Percentiles rank a stretch among this genome's conserved stretches.
Conservation (phyloP, 2,113 vertebrate species). For the Symphodus melops region DNA sequence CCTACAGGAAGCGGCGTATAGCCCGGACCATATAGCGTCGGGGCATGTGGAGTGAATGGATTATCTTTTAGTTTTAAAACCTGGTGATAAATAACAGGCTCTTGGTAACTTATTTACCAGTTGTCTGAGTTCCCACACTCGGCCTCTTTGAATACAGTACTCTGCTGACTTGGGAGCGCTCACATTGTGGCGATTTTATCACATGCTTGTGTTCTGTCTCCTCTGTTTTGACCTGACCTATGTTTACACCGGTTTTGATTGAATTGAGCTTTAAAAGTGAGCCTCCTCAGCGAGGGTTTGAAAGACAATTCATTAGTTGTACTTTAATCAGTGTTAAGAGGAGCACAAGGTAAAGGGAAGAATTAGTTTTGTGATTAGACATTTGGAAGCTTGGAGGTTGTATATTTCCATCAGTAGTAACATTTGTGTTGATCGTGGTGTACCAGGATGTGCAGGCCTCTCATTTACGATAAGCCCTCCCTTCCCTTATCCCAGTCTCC, state of each 20-base stretch:
- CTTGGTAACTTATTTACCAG: slow-evolving; percentile 77
- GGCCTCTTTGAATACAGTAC: slow-evolving; percentile 43
- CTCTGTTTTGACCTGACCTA: slow-evolving; percentile 30
- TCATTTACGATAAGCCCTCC: slow-evolving; percentile 68
- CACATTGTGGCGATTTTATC: slow-evolving; percentile 28
- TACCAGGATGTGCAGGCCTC: slow-evolving; percentile 72
- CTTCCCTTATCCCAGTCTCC: slow-evolving; percentile 57
- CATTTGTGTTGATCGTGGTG: slow-evolving; percentile 35
- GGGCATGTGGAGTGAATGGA: slow-evolving; percentile 64
- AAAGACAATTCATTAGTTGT: slow-evolving; percentile 50
- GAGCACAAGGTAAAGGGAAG: neutral
- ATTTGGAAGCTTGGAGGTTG: slow-evolving; percentile 26
- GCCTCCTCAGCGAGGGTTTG: slow-evolving; percentile 7
- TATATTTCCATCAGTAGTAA: slow-evolving; percentile 27
- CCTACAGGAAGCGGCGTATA: slow-evolving; percentile 57
- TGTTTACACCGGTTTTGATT: slow-evolving; percentile 51
- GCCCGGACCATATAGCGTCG: slow-evolving; percentile 54
- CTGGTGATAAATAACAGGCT: slow-evolving; percentile 69
- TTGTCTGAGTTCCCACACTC: slow-evolving; percentile 15
- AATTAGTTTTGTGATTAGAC: neutral
- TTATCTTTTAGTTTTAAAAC: slow-evolving; percentile 73
- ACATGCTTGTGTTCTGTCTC: neutral
- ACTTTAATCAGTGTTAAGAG: slow-evolving; percentile 23
- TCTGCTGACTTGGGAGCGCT: slow-evolving; percentile 16
- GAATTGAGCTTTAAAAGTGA: slow-evolving; percentile 10